Evolutionary conservation across 2,888 invertebrate species (phyloP), one percentile per base, ranked within the genome.

Genomic region (Polyommatus iphigenia): DNA sequence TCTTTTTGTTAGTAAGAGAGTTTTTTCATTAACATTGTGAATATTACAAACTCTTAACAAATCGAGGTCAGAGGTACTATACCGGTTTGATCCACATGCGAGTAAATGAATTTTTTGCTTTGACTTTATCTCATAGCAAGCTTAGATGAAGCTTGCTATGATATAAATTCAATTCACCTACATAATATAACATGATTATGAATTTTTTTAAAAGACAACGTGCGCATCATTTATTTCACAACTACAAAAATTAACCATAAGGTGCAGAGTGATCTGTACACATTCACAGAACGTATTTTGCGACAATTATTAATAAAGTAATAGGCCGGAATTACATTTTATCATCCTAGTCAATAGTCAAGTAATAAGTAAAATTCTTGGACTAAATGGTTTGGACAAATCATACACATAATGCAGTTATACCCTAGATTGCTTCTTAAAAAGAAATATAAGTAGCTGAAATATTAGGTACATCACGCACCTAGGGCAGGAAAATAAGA

Each of bases 141-240:
- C n/a, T n/a, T n/a, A 10, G 10, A 46, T 3, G 10, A 46, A 46
- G 46, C 46, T 13, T 46, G 46, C 41, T 41, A 41, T 10, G 41
- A 8, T 8, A 10, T 41, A 0, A 41, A 13, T 10, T 46, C 10
- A 46, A 46, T 46, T 46, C 46, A 46, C 46, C 46, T 46, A 46
- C 46, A 36, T 36, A 0, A 36, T 36, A 36, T 3, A 29, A 29
- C 29, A 29, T 32, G 32, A 32, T 32, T 32, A 20, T 59, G 20
- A 20, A 8, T 59, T 20, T 20, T 59, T 10, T 62, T n/a, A n/a
- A 24, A 62, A 59, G 8, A 24, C 62, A 62, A 24, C 41, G 50
- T 75, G 75, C 76, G 76, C 78, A 76, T 78, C 78, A 78, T 73
- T 78, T 73, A 78, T 59, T 59, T 73, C 41, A 72, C 41, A 57